Base-by-base conservation (phyloP, 1,140 invertebrate species). In the Euwallacea similis region DNA sequence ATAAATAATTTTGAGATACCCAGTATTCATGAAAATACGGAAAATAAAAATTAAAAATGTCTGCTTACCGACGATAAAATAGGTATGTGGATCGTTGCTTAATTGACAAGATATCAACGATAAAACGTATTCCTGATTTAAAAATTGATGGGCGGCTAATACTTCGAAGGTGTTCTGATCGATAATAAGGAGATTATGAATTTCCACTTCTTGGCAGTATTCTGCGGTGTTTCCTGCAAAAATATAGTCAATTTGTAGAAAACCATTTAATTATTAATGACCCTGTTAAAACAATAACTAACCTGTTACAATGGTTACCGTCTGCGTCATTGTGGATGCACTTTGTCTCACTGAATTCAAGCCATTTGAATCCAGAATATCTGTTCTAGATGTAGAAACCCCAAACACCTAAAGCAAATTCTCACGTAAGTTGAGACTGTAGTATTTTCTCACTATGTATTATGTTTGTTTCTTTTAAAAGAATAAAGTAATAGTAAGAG, bases 131-230 rank as follows among this genome's bases (percentile, higher is more conserved):
- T 98, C 97, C 65, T 89, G 91, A 0, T 89, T 87, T 86, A 94
- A 90, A 72, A 98, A 87, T 75, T 96, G 94, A 82, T 98, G 93
- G 3, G 94, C 89, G 83, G 98, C 95, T n/a, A 97, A 83, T 15
- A 97, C 92, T 86, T 97, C 95, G 82, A 98, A 98, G 0, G 97
- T 98, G 80, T 98, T 95, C 78, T 98, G 96, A 86, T 98, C 95
- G 69, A 99, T 90, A 42, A 99, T 87, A 4, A 98, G 85, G 46
- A 99, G 85, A 83, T 94, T 97, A 81, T 97, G 91, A 10, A 97
- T 88, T 83, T 98, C 96, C 11, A 97, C 87, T 83, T 98, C 96
- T 81, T 93, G 88, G 0, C 91, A 91, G 74, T 87, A 87, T 74
- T 91, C 89, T 6, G 84, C 77, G 74, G 69, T 13, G 46, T 69